Evolutionary conservation across 1,140 invertebrate genomes (phyloP), one percentile per base, ranked within the genome.

Genomic region (Pteromalus puparum): DNA sequence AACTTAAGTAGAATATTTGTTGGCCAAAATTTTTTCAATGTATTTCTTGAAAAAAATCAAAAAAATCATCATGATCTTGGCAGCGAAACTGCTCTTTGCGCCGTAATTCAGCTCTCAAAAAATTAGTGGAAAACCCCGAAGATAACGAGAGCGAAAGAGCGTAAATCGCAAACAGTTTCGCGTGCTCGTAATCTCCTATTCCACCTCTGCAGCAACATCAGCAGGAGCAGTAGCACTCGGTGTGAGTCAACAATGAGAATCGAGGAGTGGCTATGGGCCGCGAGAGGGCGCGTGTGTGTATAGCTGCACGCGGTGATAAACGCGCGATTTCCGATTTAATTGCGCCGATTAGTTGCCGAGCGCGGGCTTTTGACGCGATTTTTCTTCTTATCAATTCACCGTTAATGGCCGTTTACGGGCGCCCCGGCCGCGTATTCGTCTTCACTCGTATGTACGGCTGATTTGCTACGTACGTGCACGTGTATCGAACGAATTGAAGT

Each of bases 221-320:
- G 21, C 53, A 61, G 53, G 21, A 61, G 53, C 53, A 61, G 53
- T 21, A 61, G 21, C 53, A 6, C 21, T 61, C 6, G 18, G 18
- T 30, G 30, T 12, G 72, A 74, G 72, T 74, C 72, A 74, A 74
- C 72, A 74, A 74, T 74, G 72, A 74, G 30, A 74, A 74, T 42
- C 72, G 72, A 42, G 72, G 72, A 74, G 72, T 74, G 72, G 72
- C 53, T 61, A 42, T 42, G 10, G 38, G 10, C 38, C 38, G 38
- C 38, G 9, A 38, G 38, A 38, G 38, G 1, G 53, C 21, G 53
- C 4, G 15, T 7, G 21, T 61, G 53, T 61, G 21, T 61, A 3
- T n/a, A 61, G 53, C 21, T 21, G 53, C 18, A 15, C 53, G 53
- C 72, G 72, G 28, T 74, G 72, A 74, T 42, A 34, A 74, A 42